phyloP scores from a whole-genome alignment of 2,113 vertebrate genomes.

The Otocyon megalotis region DNA sequence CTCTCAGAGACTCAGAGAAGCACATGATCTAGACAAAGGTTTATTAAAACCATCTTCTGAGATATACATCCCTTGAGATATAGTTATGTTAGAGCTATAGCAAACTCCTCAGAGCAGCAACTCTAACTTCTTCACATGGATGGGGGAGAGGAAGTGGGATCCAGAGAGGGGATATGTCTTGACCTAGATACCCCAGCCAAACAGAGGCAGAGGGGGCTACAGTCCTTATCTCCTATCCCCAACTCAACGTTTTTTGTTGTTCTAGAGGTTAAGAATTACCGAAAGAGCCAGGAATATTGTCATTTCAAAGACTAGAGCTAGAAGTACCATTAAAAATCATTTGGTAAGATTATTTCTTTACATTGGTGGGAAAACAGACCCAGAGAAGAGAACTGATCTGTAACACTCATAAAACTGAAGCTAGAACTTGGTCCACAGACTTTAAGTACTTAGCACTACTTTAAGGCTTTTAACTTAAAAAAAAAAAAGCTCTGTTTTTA shows the following conservation, averaged over 20 bases:
- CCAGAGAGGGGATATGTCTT: not conserved
- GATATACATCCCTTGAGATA: not conserved
- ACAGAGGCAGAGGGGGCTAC: not conserved
- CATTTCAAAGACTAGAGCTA: not conserved
- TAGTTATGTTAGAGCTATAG: not conserved
- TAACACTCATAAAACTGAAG: not conserved
- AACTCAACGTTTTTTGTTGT: not conserved
- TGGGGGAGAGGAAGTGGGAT: not conserved
- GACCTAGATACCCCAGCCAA: not conserved
- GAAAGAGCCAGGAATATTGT: not conserved
- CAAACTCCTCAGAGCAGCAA: not conserved
- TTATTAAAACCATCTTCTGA: not conserved
- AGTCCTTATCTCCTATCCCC: not conserved
- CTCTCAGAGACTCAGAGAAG: not conserved
- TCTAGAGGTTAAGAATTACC: not conserved
- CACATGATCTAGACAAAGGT: not conserved
- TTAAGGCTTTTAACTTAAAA: not conserved
- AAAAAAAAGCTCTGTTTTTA: not conserved
- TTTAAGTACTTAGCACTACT: not conserved
- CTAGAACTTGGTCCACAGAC: not conserved
- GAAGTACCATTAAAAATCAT: not conserved
- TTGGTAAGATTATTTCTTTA: not conserved
- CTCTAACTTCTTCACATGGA: not conserved
- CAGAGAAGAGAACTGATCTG: not conserved
- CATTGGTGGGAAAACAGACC: not conserved